Conservation (phyloP, 2,113 vertebrate species). For the Ailuropoda melanoleuca region DNA sequence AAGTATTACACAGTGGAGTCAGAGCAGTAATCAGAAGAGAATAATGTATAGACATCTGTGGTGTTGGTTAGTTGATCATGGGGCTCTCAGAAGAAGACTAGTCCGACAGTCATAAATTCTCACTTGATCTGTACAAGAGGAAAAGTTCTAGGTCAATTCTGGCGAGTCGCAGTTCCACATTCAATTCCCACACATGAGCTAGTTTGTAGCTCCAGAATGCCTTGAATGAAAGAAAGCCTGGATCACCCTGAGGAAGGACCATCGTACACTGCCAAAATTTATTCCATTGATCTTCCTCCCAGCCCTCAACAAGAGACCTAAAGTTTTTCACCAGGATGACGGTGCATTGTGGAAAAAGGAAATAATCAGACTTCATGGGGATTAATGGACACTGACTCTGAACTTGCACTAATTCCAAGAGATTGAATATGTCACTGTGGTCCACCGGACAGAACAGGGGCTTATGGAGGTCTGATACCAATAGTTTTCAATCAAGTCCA, state of each 20-base stretch:
- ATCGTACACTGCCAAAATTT: background rate
- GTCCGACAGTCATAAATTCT: background rate
- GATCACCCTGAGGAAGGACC: background rate
- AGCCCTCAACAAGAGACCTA: background rate
- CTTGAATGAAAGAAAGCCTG: background rate
- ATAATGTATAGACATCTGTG: too few species aligned
- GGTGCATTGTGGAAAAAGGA: background rate
- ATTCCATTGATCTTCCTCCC: background rate
- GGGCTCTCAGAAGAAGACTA: background rate
- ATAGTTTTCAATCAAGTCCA: background rate
- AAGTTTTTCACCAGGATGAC: background rate
- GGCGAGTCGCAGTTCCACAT: background rate
- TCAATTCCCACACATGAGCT: background rate
- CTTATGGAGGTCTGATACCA: background rate
- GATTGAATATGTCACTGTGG: background rate
- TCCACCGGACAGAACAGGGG: background rate
- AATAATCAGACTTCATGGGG: background rate
- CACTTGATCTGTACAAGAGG: background rate
- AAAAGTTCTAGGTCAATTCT: background rate
- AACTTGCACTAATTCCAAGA: background rate
- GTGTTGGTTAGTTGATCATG: background rate
- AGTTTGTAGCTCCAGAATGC: background rate
- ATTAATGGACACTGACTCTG: background rate
- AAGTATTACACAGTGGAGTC: background rate
- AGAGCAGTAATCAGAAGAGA: background rate